Evolutionary conservation across 2,888 invertebrate species (phyloP), one percentile per base, ranked within the genome.

Genomic region (Pecten maximus): DNA sequence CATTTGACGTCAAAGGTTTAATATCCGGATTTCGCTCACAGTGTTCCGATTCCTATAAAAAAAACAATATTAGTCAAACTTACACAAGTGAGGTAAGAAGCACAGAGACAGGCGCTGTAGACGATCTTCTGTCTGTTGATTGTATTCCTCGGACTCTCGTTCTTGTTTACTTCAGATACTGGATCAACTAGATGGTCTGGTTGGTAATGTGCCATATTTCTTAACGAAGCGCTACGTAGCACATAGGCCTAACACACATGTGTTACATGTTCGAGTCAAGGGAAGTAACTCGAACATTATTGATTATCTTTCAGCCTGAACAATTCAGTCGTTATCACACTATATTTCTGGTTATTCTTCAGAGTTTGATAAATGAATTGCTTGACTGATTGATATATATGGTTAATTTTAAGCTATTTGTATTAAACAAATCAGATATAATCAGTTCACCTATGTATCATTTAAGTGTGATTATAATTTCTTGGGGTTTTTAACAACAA

Each of bases 31-130:
- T 23, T 2, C 6, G 6, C 2, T 23, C 8, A 74, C 74, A 19
- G 54, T 28, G 10, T 35, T 74, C 74, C 74, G 74, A 74, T 35
- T 74, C 74, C 74, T 28, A 10, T 35, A 74, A 28, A 0, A n/a
- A n/a, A 23, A n/a, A n/a, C n/a, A n/a, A 60, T n/a, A 60, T 60
- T 60, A 60, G 60, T n/a, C 19, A 54, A 54, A 74, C 74, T 74
- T 35, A 74, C 74, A 28, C 74, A 74, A 3, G 74, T 74, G 3
- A 74, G 35, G 23, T 74, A 74, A 2, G 74, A 35, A 0, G 74
- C 74, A 28, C 74, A 74, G 0, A 74, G 74, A 74, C 74, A 74
- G 35, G 35, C 74, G 35, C 74, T 74, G 35, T 74, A 74, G 4
- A 74, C 35, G 28, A 35, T 2, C 35, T 74, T 74, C 74, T 74